Base-by-base conservation (phyloP, 2,797 vertebrate species). In the Nannoperca obscura region DNA sequence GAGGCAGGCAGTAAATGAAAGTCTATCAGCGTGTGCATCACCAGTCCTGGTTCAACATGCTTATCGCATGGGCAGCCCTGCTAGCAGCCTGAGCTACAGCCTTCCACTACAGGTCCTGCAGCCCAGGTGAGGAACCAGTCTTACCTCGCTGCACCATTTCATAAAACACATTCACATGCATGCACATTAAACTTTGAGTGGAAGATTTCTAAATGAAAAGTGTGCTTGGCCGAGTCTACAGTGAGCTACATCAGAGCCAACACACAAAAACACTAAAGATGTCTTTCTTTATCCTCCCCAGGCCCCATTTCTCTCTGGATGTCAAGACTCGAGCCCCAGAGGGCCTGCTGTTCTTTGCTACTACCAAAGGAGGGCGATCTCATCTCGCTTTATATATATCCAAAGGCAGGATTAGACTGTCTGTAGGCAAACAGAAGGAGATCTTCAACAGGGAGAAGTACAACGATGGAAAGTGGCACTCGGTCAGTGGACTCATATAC, bases 391-490 rank as follows among this genome's bases (percentile, higher is more conserved):
- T 99, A 7, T 96, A 96, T 73, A 84, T 98, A 88, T 96, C 96
- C 40, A 98, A 97, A 71, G 97, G 98, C 78, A 94, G 84, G 62
- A 95, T 97, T 79, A 83, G 97, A 38, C 94, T 98, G 80, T 96
- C 95, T 34, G 84, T 94, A 17, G 95, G 93, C 72, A 96, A 90
- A 77, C 91, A 90, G 40, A 89, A 92, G 59, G 96, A 95, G 88
- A 96, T 98, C 76, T 97, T 95, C 88, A 97, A 95, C 90, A 94
- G 92, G 86, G 93, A 95, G 81, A 97, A 96, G 88, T 97, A 95
- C 95, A 97, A 94, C 1, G 96, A 99, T 7, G 96, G 97, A 34
- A 96, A 95, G 44, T 99, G 98, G 98, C 97, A 99, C 90, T 96
- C 94, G 85, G 98, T 99, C 86, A 96, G 97, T 92, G 36, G 60